These are phyloP conservation scores for Euschistus heros DNA, from an alignment of 1,140 invertebrate genomes.

Conservation along the genomic window DNA sequence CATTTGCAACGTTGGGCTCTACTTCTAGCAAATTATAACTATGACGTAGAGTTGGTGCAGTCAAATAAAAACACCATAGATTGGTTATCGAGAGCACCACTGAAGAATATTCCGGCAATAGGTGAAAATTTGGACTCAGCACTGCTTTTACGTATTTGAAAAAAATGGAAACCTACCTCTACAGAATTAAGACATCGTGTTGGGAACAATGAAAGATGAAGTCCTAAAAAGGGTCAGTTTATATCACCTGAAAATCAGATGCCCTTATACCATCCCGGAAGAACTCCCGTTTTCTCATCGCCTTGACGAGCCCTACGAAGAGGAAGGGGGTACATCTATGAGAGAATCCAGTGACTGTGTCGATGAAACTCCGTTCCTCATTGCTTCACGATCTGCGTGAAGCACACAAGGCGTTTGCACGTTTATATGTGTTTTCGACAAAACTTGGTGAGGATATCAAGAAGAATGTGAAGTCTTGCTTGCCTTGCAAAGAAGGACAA, in stretches of 20 bases:
- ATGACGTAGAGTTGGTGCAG: not conserved
- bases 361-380: too few relatives aligned
- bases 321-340: too few relatives aligned
- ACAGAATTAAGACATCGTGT: not conserved
- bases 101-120: not conserved
- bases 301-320: too few relatives aligned
- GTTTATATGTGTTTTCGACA: too few relatives aligned
- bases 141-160: not conserved
- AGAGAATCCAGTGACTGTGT: too few relatives aligned
- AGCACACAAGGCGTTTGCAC: too few relatives aligned
- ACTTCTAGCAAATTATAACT: conserved; percentile 9
- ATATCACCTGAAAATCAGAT: not conserved
- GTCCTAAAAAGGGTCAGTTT: not conserved
- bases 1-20: not conserved
- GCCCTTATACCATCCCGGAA: not conserved
- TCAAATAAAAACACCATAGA: not conserved
- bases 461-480: too few relatives aligned
- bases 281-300: too few relatives aligned
- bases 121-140: not conserved
- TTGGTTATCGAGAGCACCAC: conserved; percentile 10
- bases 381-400: too few relatives aligned
- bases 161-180: conserved; percentile 4
- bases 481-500: too few relatives aligned
- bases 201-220: conserved; percentile 1
- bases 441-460: too few relatives aligned